A percentile compares a stretch with the other conserved stretches of the same genome.
These are phyloP conservation scores for Caenorhabditis sp. DNA, from an alignment of 2,888 invertebrate species.

Conservation along the genomic window DNA sequence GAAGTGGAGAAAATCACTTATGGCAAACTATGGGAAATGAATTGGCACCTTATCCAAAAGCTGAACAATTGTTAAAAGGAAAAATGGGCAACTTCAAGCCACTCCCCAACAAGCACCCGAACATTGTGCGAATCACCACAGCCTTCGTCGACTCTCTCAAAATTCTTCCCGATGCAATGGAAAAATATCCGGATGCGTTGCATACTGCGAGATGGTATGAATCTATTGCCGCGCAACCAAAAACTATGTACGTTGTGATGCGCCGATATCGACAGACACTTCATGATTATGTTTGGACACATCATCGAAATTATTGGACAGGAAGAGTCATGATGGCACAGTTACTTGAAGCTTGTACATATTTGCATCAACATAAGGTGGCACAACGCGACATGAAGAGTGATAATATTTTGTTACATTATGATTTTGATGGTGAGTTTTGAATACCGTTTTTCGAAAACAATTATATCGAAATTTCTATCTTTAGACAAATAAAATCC, in stretches of 20 bases:
- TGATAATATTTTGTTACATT: conserved; percentile 81
- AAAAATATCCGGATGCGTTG: conserved; percentile 79
- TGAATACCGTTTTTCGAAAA: not conserved
- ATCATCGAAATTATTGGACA: conserved; percentile 72
- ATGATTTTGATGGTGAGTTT: conserved; percentile 57
- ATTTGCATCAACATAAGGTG: conserved; percentile 78
- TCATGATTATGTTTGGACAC: conserved; percentile 76
- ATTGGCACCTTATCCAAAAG: conserved; percentile 77
- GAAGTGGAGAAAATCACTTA: conserved; percentile 79
- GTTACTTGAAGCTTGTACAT: conserved; percentile 82
- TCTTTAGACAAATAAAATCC: no score
- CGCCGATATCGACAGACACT: conserved; percentile 79
- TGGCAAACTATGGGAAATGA: conserved; percentile 81
- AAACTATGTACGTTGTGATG: conserved; percentile 87
- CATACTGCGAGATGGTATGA: conserved; percentile 79
- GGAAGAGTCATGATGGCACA: conserved; percentile 81
- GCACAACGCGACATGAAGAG: conserved; percentile 85
- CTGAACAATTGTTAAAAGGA: conserved; percentile 47
- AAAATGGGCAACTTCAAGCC: conserved; percentile 60
- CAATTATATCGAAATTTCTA: not conserved
- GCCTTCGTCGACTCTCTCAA: conserved; percentile 84
- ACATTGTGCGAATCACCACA: conserved; percentile 83
- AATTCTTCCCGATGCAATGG: conserved; percentile 77
- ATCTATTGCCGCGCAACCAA: conserved; percentile 81
- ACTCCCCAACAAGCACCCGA: conserved; percentile 81